Base-by-base conservation (phyloP, 2,888 invertebrate genomes). In the Xylota segnis region DNA sequence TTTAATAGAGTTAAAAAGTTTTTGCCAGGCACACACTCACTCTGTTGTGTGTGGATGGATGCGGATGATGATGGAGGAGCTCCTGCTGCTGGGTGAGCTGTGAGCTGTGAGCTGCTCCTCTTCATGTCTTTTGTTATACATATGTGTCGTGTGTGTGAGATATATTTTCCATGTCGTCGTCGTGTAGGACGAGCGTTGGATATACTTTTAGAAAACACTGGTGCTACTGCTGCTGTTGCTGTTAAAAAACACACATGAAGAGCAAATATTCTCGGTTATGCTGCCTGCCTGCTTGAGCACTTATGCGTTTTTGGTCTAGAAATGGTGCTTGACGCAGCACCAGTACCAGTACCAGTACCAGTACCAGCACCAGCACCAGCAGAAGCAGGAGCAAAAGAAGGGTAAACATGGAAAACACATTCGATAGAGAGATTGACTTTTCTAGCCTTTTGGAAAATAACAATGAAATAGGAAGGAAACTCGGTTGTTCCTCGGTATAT, bases 1-100 rank as follows among this genome's bases (percentile, higher is more conserved):
- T 84, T 84, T 79, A 84, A 84, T 84, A 84, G 84, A 84, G 79
- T 84, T 84, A 79, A 84, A 84, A 84, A 84, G 70, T 79, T 84
- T 65, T 68, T 47, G 47, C 54, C 56, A 75, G 63, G 40, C 40
- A 32, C 54, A 40, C 59, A 59, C 52, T 54, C 23, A 77, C 68
- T 58, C 37, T 76, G 32, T 3, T 23, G 23, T 23, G 23, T 23
- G 23, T 23, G 23, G 23, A 23, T n/a, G 16, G 47, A 18, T 68
- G 56, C 29, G 52, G 40, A 61, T 70, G 54, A 65, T 72, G 66
- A 68, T 59, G 66, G 40, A 68, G 75, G 18, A 54, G 74, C 78
- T 59, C 27, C 16, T 56, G 23, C 45, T 54, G 12, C 14, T 52
- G 75, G 14, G 14, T 40, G 40, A 1, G n/a, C 27, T 10, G 27